A percentile compares a stretch with the other conserved stretches of the same genome.
Conservation (phyloP, 2,888 invertebrate genomes). For the Lasioglossum pauxillum region DNA sequence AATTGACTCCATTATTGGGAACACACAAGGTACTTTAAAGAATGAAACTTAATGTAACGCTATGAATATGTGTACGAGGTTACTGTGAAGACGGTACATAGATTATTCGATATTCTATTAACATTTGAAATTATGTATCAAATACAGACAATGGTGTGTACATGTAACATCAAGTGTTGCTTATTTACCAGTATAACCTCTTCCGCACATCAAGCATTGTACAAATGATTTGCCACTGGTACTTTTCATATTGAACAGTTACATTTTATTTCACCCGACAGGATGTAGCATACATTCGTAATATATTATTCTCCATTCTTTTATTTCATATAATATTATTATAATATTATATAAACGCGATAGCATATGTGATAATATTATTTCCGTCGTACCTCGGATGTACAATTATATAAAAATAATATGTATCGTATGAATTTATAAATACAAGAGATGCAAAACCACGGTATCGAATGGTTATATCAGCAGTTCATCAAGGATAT, state of each 20-base stretch:
- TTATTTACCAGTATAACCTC: constrained; percentile 51
- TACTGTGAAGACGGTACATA: constrained; percentile 47
- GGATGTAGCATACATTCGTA: constrained; percentile 31
- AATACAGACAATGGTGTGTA: constrained; percentile 79
- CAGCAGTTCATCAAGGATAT: constrained; percentile 12
- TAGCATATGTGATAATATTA: constrained; percentile 39
- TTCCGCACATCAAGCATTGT: background rate
- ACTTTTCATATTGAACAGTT: constrained; percentile 54
- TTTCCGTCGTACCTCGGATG: constrained; percentile 40
- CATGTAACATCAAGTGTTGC: constrained; percentile 64
- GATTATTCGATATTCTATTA: constrained; percentile 57
- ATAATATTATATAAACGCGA: constrained; percentile 46
- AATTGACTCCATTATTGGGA: constrained; percentile 46
- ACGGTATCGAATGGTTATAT: constrained; percentile 24
- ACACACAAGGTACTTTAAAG: constrained; percentile 46
- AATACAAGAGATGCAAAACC: constrained; percentile 38
- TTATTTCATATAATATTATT: constrained; percentile 45
- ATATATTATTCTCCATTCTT: constrained; percentile 29
- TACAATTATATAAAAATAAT: constrained; percentile 33
- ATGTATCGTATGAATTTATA: constrained; percentile 38
- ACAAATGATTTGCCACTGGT: constrained; percentile 8
- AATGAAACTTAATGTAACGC: constrained; percentile 29
- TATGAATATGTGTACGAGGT: constrained; percentile 42
- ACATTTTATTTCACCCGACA: constrained; percentile 56
- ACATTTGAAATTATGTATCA: constrained; percentile 70